phyloP scores from a whole-genome alignment of 2,888 invertebrate species.

The Platycheirus rosarum region DNA sequence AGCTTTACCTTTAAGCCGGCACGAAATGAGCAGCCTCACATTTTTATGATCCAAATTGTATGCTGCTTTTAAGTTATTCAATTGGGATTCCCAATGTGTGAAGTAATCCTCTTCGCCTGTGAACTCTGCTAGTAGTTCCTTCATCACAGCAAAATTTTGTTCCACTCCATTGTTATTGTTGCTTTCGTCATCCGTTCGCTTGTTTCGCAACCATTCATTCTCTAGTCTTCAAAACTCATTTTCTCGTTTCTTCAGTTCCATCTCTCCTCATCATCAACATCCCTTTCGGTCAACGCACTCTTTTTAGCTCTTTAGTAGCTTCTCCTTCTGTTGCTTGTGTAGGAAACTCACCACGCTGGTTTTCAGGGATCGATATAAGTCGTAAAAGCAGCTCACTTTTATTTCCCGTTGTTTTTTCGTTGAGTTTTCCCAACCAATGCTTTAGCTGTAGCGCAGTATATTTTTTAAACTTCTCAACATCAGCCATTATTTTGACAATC shows the following conservation, averaged over 20 bases:
- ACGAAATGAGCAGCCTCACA: conserved; percentile 15
- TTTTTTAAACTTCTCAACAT: no score
- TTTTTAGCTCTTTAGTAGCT: no score
- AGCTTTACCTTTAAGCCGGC: conserved; percentile 20
- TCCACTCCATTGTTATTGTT: not conserved
- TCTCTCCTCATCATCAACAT: not conserved
- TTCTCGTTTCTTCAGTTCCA: not conserved
- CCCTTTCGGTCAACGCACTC: conserved; percentile 1
- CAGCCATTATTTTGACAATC: no score
- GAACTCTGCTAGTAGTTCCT: conserved; percentile 25
- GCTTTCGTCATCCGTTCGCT: not conserved
- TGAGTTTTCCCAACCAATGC: not conserved
- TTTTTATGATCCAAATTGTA: conserved; percentile 22
- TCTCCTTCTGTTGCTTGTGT: no score
- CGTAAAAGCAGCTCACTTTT: not conserved
- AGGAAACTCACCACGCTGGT: no score
- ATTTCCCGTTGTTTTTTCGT: not conserved
- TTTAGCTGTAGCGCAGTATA: no score
- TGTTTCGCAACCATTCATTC: not conserved
- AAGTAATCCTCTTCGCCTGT: conserved; percentile 29
- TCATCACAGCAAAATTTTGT: conserved; percentile 15
- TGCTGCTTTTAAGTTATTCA: conserved; percentile 16
- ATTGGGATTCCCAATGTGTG: conserved; percentile 20
- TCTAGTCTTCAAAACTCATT: not conserved
- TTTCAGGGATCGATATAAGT: no score